Base-by-base conservation (phyloP, 2,113 vertebrate genomes). In the Myrmophylax atrothorax region DNA sequence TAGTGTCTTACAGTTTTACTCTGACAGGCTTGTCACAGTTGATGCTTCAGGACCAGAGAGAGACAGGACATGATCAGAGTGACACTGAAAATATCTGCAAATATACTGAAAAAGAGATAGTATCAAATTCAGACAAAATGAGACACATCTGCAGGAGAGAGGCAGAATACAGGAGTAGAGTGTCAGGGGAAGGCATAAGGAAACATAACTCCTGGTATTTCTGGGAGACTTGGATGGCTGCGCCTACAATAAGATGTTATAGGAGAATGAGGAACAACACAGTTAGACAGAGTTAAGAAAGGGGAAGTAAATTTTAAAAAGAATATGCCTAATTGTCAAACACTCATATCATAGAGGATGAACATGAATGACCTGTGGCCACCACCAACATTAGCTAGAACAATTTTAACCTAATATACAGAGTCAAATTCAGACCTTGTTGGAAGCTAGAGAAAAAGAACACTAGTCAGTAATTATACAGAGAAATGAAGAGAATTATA, bases 211-310 rank as follows among this genome's bases (percentile, higher is more conserved):
- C 6, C 53, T 25, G 8, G 37, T 18, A 86, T 49, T 62, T 74
- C 42, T 37, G 46, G 22, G 3, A 49, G 6, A 74, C 10, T 37
- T 50, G 18, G 20, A 53, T 0, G 0, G 18, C 46, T 14, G 38
- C 2, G 35, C 9, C 18, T 46, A 47, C 4, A 37, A 49, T 16
- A 22, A 59, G 19, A 47, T 40, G 7, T 53, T 66, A 49, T 5
- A 60, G 16, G 14, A 91, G 7, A 23, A 56, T 33, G 15, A 81
- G 4, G 14, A 55, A 58, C 84, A 88, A 28, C 8, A 55, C 0
- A 16, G n/a, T 25, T 37, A 74, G 8, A 67, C 5, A 40, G 58
- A 60, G 9, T 17, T 64, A 55, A 67, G 17, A 55, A 52, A 69
- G 7, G 12, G 8, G 37, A 38, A 22, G 25, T 4, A 17, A 80